Base-by-base conservation (phyloP, 35 echinoderm and acorn worm species). In the Ptychodera flava region DNA sequence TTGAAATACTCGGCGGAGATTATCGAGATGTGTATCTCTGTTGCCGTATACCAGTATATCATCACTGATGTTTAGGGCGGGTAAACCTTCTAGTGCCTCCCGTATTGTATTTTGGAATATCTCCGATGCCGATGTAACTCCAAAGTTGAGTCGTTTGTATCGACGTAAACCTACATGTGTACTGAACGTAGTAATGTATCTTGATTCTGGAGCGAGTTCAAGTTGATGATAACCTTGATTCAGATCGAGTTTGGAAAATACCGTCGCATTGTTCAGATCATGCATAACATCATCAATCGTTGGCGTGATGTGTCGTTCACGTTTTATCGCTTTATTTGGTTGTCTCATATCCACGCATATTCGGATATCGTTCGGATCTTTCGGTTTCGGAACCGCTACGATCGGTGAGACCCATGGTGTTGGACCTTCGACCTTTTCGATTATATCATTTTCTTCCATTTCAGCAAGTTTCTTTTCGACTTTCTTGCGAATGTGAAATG, bases 321-420 rank as follows among this genome's bases (percentile, higher is more conserved):
- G 37, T 30, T 77, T n/a, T 28, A 94, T 91, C 0, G 89, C 93
- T 31, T 84, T 84, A 78, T 94, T 91, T 14, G 89, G 80, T 15
- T 33, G 33, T 22, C 89, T 79, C 89, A 91, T 94, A 80, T 91
- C 91, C 0, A 94, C 81, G 33, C 80, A 91, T 30, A 93, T 15
- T 85, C 91, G 36, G 16, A 87, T 64, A 28, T 86, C 34, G 32
- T 78, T 38, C 6, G 83, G 88, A 31, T 83, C 36, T 38, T 91
- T 90, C 15, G 86, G 90, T 75, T 92, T 94, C 15, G 30, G 22
- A 29, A 87, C 87, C 27, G 89, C 86, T 15, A 52, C 35, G 10
- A 93, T 89, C 0, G 87, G 91, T 0, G 93, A 92, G 0, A 95
- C 80, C 93, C 90, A 95, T 14, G 90, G 90, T 78, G 93, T 91